Evolutionary conservation across 2,888 invertebrate species (phyloP), one percentile per base, ranked within the genome.

Genomic region (Micoletzkya japonica): DNA sequence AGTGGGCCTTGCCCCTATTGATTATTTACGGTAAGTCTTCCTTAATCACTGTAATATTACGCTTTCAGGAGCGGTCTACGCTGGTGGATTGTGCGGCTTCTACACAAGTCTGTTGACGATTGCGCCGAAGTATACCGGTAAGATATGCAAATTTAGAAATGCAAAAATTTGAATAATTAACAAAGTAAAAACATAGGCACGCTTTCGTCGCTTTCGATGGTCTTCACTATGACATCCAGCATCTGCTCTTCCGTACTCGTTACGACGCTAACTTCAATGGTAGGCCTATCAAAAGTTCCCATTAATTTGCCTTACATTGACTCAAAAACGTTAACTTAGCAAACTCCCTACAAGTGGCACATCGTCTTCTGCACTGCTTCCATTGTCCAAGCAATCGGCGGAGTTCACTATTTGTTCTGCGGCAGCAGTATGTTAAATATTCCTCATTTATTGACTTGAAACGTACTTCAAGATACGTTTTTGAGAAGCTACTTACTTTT

Each of bases 71-170:
- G 17, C 64, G 7, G 64, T 66, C 4, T 66, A 66, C 30, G 64
- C 64, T 1, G 64, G 64, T 4, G 64, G 64, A n/a, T 52, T 66
- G 28, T 66, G 64, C 32, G 64, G 64, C 1, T 66, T 54, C 64
- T 66, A 26, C 54, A 66, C 64, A 26, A 66, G 64, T 54, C 54
- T 66, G 24, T 37, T 66, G 10, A 66, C 54, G 20, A 66, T 66
- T 20, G 34, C 64, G 1, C 64, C 64, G 0, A 52, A 36, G 20
- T 66, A 54, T n/a, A 66, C 64, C 24, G 64, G 64, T 54, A n/a
- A 30, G 44, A 17, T 39, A 10, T 39, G 17, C 39, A n/a, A 17
- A 39, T 10, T 39, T 10, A 39, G 7, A 39, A 39, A n/a, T n/a
- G n/a, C n/a, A n/a, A n/a, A n/a, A n/a, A n/a, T n/a, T n/a, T n/a